Percentiles rank a stretch among this genome's conserved stretches.
phyloP scores from a whole-genome alignment of 1,140 invertebrate species.

The Drosophila bocqueti region DNA sequence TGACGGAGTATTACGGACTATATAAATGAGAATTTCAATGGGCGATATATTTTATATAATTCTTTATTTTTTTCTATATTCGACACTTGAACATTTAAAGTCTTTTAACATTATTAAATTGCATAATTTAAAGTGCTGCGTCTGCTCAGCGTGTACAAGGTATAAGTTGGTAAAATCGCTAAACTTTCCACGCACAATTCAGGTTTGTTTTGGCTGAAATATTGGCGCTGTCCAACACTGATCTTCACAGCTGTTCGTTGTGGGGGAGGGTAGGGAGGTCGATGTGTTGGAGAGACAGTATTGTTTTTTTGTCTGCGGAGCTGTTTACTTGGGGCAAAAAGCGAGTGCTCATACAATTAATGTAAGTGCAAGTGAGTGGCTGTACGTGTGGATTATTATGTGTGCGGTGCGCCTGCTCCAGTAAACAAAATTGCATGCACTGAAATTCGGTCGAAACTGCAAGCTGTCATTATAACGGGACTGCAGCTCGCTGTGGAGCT shows the following conservation, averaged over 20 bases:
- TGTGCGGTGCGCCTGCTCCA: slow-evolving; percentile 41
- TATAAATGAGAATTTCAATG: neutral
- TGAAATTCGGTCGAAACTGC: slow-evolving; percentile 64
- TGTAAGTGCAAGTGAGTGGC: slow-evolving; percentile 59
- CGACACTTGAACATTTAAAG: too few relatives aligned
- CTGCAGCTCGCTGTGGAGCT: slow-evolving; percentile 42
- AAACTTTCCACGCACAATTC: slow-evolving; percentile 14
- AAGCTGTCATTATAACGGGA: slow-evolving; percentile 59
- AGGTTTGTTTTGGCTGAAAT: slow-evolving; percentile 54
- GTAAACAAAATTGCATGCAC: slow-evolving; percentile 64
- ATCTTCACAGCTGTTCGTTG: slow-evolving; percentile 45
- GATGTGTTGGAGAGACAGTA: neutral
- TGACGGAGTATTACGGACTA: too few relatives aligned
- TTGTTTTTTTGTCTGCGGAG: slow-evolving; percentile 45
- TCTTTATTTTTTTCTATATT: neutral
- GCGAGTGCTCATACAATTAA: slow-evolving; percentile 54
- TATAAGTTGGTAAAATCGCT: neutral
- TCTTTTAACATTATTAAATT: neutral
- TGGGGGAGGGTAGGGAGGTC: neutral
- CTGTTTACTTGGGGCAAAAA: slow-evolving; percentile 42
- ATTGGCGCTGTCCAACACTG: slow-evolving; percentile 46
- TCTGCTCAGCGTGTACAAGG: neutral
- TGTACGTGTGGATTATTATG: slow-evolving; percentile 36
- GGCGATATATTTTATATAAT: neutral
- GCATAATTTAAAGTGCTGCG: neutral